Evolutionary conservation across 2,113 vertebrate genomes (phyloP), one percentile per base, ranked within the genome.

Genomic region (Saguinus imperator): DNA sequence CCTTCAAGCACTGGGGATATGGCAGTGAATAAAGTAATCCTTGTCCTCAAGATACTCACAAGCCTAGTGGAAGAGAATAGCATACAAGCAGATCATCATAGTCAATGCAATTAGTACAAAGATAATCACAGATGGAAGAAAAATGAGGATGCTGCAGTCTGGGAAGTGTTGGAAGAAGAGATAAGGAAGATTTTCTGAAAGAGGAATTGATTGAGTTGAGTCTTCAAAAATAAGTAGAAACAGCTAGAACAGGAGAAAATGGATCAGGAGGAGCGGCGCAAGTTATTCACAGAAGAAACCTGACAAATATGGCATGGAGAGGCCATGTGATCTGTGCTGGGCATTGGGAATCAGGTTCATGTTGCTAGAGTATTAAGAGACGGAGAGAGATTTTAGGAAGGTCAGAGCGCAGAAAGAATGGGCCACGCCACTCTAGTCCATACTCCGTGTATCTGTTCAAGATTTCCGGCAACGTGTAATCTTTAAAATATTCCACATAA

Each of bases 261-360:
- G 29, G 16, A 72, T 4, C 16, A 16, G 10, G 11, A n/a, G 0
- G 1, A 37, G 7, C 18, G 84, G 37, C 0, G 21, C 12, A 48
- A 29, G 5, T 17, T 23, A 50, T 32, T 40, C 45, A 32, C 7
- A 52, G 61, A 43, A 25, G 3, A n/a, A 87, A n/a, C 14, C 72
- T 84, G 43, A 58, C 4, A 43, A 66, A 87, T 10, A 29, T 3
- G 11, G 23, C 11, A 5, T 5, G 3, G 0, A 3, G n/a, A 70
- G 52, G 73, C 18, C n/a, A 0, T 43, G 8, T 7, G 66, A 40
- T 16, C 27, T 23, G 2, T 10, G 10, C 35, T 6, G 32, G 40
- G 27, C 27, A 55, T 10, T 5, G 1, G 32, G 27, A 50, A 91
- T 32, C 45, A 57, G 35, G 77, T 32, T 21, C 12, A 0, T 29